phyloP scores from a whole-genome alignment of 2,888 invertebrate genomes.

The Drosophila neonasuta region DNA sequence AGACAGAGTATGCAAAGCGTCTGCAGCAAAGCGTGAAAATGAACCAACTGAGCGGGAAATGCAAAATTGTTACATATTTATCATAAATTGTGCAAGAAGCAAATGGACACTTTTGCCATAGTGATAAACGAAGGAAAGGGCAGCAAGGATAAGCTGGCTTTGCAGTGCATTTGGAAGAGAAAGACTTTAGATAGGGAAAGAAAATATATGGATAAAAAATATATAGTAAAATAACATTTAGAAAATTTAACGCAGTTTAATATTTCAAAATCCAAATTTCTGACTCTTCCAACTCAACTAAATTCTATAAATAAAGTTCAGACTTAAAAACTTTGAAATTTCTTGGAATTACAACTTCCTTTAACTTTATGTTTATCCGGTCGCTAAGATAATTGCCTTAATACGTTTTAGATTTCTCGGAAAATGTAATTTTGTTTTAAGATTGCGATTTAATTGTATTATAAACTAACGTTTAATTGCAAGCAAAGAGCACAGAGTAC shows the following conservation, averaged over 20 bases:
- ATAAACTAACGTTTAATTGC: conserved; percentile 4
- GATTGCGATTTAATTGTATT: conserved; percentile 16
- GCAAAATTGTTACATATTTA: conserved; percentile 48
- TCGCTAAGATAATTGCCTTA: not conserved
- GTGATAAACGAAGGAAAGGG: not conserved
- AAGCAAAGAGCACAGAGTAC: not conserved
- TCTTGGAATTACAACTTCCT: not conserved
- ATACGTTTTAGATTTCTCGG: conserved; percentile 2
- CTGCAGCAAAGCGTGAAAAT: conserved; percentile 54
- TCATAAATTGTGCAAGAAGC: conserved; percentile 34
- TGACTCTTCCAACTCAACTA: not conserved
- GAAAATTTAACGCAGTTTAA: not conserved
- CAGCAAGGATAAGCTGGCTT: not conserved
- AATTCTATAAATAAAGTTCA: not conserved
- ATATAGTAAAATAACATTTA: not conserved
- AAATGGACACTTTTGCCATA: not conserved
- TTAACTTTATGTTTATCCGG: not conserved
- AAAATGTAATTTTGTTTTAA: conserved; percentile 4
- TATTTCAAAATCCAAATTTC: no score
- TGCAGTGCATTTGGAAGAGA: no score
- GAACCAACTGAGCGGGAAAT: conserved; percentile 40
- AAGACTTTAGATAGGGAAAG: no score
- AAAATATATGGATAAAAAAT: not conserved
- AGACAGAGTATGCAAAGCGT: conserved; percentile 50
- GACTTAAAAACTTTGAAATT: not conserved